Conservation (phyloP, 2,113 vertebrate species). For the Megatriorchis doriae region DNA sequence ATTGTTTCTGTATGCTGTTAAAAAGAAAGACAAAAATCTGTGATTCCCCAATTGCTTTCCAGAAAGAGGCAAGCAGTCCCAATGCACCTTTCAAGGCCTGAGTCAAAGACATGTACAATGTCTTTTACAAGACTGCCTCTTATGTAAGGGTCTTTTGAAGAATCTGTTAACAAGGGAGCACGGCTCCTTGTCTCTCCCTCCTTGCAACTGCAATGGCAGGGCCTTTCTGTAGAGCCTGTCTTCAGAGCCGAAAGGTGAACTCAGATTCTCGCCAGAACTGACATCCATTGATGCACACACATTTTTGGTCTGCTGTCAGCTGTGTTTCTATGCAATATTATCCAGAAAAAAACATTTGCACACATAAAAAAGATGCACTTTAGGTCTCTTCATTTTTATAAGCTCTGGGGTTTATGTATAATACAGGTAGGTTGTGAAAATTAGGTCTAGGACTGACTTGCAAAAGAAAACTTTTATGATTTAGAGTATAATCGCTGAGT, state of each 20-base stretch:
- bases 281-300: fast-evolving
- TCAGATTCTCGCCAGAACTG: neutral
- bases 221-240: neutral
- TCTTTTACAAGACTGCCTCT: neutral
- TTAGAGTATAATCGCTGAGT: neutral
- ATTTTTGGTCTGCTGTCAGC: neutral
- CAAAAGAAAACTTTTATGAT: neutral
- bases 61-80: neutral
- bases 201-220: neutral
- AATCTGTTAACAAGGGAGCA: neutral
- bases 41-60: neutral
- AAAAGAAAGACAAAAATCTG: neutral
- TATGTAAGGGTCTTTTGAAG: neutral
- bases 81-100: neutral
- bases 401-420: neutral
- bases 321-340: neutral
- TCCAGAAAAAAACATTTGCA: neutral
- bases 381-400: neutral
- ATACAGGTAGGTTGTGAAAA: neutral
- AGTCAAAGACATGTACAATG: neutral
- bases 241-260: neutral
- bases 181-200: neutral
- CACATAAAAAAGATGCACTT: neutral
- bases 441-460: neutral
- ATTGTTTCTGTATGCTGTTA: neutral